A percentile compares a stretch with the other conserved stretches of the same genome.
Conservation (phyloP, 2,113 vertebrate genomes). For the Collichthys lucidus region DNA sequence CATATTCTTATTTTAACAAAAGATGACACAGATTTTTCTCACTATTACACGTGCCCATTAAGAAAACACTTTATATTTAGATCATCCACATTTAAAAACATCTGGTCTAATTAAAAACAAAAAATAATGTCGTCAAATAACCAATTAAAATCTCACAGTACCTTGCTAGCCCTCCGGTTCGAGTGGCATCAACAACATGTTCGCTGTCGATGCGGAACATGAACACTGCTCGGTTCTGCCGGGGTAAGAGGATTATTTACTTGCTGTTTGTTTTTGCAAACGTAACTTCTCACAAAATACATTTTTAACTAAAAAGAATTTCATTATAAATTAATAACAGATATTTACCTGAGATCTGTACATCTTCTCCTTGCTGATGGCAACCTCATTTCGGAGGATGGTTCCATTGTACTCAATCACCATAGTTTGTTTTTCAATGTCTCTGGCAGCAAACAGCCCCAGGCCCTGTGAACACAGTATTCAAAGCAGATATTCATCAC, state of each 20-base stretch:
- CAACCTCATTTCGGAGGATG: slow-evolving; percentile 95
- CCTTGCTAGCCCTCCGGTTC: slow-evolving; percentile 94
- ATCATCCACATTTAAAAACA: not conserved
- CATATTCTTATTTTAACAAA: not conserved
- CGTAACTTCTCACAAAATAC: not conserved
- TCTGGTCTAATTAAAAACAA: not conserved
- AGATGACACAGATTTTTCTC: no score
- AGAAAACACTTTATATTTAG: not conserved
- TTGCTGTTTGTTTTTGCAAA: not conserved
- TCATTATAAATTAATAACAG: not conserved
- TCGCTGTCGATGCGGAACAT: slow-evolving; percentile 98
- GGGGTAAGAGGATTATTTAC: slow-evolving; percentile 2
- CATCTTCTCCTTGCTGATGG: slow-evolving; percentile 92
- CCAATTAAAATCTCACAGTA: slow-evolving; percentile 66
- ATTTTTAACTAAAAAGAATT: not conserved
- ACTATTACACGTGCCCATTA: not conserved
- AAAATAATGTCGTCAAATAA: not conserved
- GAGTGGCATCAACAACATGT: slow-evolving; percentile 93
- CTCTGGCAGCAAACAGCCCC: slow-evolving; percentile 96
- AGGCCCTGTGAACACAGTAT: slow-evolving; percentile 86
- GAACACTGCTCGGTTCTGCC: slow-evolving; percentile 93
- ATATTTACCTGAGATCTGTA: slow-evolving; percentile 91
- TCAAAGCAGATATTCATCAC: not conserved
- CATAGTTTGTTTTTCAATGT: slow-evolving; percentile 99
- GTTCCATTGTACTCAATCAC: slow-evolving; percentile 98